Conservation (phyloP, 2,797 vertebrate species). For the Odontamblyopus lacepedii region DNA sequence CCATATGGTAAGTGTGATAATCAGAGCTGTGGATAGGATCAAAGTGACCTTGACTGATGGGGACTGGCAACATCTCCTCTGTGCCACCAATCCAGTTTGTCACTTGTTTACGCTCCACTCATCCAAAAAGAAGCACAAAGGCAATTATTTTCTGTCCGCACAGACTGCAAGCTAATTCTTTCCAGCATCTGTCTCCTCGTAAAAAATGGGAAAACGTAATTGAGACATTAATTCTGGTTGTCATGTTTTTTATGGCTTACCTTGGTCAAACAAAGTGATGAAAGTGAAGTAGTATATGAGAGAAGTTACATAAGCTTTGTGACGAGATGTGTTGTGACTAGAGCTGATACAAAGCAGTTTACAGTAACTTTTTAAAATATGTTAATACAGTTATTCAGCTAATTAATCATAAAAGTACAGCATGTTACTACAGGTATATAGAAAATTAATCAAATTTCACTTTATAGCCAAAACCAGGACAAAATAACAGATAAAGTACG, state of each 20-base stretch:
- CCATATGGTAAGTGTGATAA: conserved; percentile 69
- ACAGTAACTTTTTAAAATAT: not conserved
- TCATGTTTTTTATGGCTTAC: conserved; percentile 16
- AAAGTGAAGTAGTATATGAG: conserved; percentile 8
- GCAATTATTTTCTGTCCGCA: conserved; percentile 42
- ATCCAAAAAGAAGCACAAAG: conserved; percentile 30
- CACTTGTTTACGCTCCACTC: conserved; percentile 36
- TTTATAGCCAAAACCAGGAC: not conserved
- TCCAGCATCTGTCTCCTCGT: conserved; percentile 19
- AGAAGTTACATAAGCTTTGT: not conserved
- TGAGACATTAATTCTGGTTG: conserved; percentile 12
- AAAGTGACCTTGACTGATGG: conserved; percentile 69
- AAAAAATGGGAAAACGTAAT: conserved; percentile 19
- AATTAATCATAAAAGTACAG: no score
- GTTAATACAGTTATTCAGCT: not conserved
- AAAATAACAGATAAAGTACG: no score
- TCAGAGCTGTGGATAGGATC: conserved; percentile 56
- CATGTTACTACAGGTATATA: not conserved
- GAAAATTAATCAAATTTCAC: not conserved
- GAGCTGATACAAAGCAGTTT: not conserved
- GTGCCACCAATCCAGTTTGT: conserved; percentile 24
- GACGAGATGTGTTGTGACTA: not conserved
- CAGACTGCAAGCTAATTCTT: conserved; percentile 42
- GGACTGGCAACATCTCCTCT: conserved; percentile 43
- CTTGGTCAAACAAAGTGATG: conserved; percentile 7